phyloP scores from a whole-genome alignment of 2,888 invertebrate species.

The Torymus texanus region DNA sequence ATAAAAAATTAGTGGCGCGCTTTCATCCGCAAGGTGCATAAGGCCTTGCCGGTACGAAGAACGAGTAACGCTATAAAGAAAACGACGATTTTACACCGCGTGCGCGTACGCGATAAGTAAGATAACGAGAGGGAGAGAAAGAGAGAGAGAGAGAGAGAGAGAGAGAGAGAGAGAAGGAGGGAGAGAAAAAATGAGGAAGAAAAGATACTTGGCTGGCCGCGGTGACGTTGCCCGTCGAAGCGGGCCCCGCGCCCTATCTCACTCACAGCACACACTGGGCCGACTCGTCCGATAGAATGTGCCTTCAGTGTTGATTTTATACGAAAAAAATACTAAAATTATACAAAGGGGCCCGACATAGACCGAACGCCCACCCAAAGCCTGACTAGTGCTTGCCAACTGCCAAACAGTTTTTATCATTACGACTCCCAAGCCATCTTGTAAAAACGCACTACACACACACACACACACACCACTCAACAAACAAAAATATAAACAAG shows the following conservation, averaged over 20 bases:
- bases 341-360: conserved; percentile 92
- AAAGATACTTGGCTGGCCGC: conserved; percentile 63
- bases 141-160: conserved; percentile 38
- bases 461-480: conserved; percentile 1
- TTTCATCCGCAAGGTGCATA: conserved; percentile 69
- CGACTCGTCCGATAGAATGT: conserved; percentile 96
- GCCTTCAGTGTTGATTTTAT: conserved; percentile 95
- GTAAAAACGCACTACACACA: background rate
- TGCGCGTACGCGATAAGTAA: conserved; percentile 55
- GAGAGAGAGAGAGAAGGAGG: conserved; percentile 16
- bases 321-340: conserved; percentile 86
- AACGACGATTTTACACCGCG: too few relatives aligned
- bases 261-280: conserved; percentile 88
- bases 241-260: conserved; percentile 77
- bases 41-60: conserved; percentile 62
- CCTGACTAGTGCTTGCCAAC: conserved; percentile 75
- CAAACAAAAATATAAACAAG: background rate
- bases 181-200: conserved; percentile 2
- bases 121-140: conserved; percentile 15
- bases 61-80: conserved; percentile 52
- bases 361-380: conserved; percentile 85
- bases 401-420: conserved; percentile 62
- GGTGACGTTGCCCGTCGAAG: conserved; percentile 64
- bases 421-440: background rate
- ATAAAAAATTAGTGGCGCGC: conserved; percentile 51